Evolutionary conservation across 2,797 vertebrate genomes (phyloP).

Genomic region (Otus scops): DNA sequence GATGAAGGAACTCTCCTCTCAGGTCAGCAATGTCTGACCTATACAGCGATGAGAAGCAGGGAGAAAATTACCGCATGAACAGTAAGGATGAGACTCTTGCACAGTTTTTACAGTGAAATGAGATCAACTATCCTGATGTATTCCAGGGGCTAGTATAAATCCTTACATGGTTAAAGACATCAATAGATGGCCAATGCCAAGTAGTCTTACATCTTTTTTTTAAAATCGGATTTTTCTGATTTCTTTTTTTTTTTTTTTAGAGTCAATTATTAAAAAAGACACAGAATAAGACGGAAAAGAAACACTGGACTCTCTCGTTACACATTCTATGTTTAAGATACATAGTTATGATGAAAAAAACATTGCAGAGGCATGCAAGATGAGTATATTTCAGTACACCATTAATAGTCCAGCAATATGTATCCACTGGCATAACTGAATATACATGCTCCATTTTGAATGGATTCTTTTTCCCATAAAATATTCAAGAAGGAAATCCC

Average conservation of each 20-base stretch:
- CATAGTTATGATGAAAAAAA: background rate
- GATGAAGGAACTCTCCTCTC: background rate
- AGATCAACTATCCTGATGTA: background rate
- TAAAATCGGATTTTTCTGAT: background rate
- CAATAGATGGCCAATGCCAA: accelerated
- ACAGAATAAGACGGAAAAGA: background rate
- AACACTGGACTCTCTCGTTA: background rate
- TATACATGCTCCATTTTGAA: background rate
- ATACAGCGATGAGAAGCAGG: background rate
- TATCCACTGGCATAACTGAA: background rate
- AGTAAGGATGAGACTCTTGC: background rate
- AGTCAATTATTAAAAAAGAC: background rate
- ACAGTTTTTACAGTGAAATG: background rate
- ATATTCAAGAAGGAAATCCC: background rate
- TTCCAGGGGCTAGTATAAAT: background rate
- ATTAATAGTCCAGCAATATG: background rate
- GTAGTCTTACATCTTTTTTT: background rate
- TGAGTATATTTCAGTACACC: background rate
- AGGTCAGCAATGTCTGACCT: background rate
- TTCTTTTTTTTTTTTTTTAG: background rate
- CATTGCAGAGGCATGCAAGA: background rate
- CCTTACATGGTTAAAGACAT: background rate
- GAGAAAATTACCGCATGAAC: background rate
- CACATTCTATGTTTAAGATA: background rate
- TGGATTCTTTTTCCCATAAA: background rate